Evolutionary conservation across 2,113 vertebrate genomes (phyloP), one percentile per base, ranked within the genome.

Genomic region (Amazona vittata): DNA sequence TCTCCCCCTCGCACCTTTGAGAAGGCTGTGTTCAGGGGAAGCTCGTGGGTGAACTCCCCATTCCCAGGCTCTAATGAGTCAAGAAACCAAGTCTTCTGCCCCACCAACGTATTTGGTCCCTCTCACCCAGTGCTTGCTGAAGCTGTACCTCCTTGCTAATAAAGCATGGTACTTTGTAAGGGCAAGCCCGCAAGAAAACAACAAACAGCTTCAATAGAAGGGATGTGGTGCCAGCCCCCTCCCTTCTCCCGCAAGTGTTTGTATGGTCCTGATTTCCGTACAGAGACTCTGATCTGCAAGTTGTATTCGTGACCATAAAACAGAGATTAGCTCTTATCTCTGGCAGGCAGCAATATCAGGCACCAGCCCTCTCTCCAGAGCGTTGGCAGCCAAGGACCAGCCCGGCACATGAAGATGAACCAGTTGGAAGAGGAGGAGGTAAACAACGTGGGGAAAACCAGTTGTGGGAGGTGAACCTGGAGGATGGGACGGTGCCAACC

Each of bases 301-400:
- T 87, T 79, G 83, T 95, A 83, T 76, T 89, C 5, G 6, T 1
- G 44, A 82, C 89, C 94, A 89, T 96, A 94, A 95, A 94, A 11
- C 86, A 93, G 69, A 94, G 96, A 96, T 96, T 89, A 97, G 74
- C 68, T 94, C 94, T 97, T 97, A 96, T 97, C 94, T 96, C 83
- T 86, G 95, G 81, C 92, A 95, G n/a, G 91, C 95, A 95, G 91
- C 83, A 94, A 5, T 6, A 57, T 41, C 60, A 83, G 83, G 77
- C 86, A 94, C 83, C 92, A 93, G 81, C 74, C 81, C 93, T 86
- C 1, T 3, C 73, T 86, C 41, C 76, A 29, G 50, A 92, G 76
- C 22, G 1, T 26, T 94, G 91, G 76, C 94, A 94, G 89, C 76
- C 2, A 0, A 84, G 68, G 41, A 50, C 50, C 29, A 64, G 86